Percentiles rank a stretch among this genome's conserved stretches.
Conservation (phyloP, 2,797 vertebrate species). For the Leucoraja ocellata region DNA sequence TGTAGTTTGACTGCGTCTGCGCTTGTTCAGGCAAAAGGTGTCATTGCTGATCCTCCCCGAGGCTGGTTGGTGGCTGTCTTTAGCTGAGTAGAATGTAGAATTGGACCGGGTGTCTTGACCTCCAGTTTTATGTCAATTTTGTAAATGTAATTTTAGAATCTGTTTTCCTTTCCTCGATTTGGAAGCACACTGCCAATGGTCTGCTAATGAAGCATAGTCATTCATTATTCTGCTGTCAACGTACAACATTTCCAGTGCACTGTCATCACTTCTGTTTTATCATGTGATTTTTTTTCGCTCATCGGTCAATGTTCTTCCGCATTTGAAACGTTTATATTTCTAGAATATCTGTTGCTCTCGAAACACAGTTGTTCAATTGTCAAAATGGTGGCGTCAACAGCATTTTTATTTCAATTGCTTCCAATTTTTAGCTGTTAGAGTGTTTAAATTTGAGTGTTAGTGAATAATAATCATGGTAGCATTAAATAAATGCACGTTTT, state of each 20-base stretch:
- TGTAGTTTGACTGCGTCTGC: not conserved
- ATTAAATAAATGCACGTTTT: not conserved
- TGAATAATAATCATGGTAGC: not conserved
- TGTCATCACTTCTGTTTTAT: not conserved
- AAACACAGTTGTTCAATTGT: not conserved
- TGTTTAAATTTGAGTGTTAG: no score
- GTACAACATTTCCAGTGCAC: not conserved
- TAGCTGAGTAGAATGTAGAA: not conserved
- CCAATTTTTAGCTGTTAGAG: not conserved
- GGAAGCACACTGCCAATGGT: not conserved
- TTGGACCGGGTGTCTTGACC: not conserved
- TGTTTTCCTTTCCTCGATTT: not conserved
- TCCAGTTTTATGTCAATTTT: not conserved
- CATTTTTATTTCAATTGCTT: not conserved
- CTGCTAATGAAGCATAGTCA: not conserved
- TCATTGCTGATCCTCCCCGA: no score
- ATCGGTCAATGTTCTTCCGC: not conserved
- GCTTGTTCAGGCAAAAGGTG: not conserved
- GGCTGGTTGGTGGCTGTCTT: no score
- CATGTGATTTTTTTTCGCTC: not conserved
- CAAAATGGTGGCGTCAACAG: not conserved
- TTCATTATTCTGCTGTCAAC: not conserved
- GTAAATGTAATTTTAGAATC: not conserved
- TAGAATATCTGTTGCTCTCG: not conserved
- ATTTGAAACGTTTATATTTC: not conserved